Evolutionary conservation across 1,140 invertebrate genomes (phyloP).

Genomic region (Bradysia coprophila): DNA sequence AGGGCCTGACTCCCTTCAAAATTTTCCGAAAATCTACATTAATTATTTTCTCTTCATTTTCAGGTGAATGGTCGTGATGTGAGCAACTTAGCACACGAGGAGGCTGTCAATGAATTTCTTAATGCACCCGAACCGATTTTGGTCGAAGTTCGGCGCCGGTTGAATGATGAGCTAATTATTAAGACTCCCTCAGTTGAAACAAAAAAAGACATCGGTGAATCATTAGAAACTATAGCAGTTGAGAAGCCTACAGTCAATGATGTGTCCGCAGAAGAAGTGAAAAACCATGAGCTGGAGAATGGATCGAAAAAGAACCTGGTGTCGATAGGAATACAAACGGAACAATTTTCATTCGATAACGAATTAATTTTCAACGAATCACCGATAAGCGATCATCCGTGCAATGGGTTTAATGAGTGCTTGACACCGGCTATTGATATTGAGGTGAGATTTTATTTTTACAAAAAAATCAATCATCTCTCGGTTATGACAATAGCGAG

Average conservation of each 20-base stretch:
- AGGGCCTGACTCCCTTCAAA: too few species aligned
- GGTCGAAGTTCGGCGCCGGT: slow-evolving; percentile 43
- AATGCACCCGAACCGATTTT: slow-evolving; percentile 50
- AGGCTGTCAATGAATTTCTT: slow-evolving; percentile 50
- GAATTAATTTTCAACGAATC: slow-evolving; percentile 12
- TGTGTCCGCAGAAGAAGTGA: slow-evolving; percentile 5
- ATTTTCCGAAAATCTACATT: too few species aligned
- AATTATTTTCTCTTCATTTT: slow-evolving; percentile 7
- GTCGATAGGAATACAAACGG: slow-evolving; percentile 29
- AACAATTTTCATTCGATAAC: not conserved
- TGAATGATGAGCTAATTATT: slow-evolving; percentile 14
- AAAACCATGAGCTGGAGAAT: slow-evolving; percentile 1
- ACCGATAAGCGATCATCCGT: not conserved
- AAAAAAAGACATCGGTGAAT: slow-evolving; percentile 10
- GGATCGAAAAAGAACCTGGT: slow-evolving; percentile 11
- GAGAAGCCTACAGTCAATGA: slow-evolving; percentile 8
- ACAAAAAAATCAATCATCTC: too few species aligned
- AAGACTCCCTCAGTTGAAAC: slow-evolving; percentile 9
- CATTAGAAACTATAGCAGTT: slow-evolving; percentile 8
- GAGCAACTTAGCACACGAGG: slow-evolving; percentile 44
- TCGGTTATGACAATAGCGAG: too few species aligned
- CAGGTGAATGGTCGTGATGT: slow-evolving; percentile 57
- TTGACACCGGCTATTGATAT: slow-evolving; percentile 44
- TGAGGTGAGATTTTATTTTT: slow-evolving; percentile 24
- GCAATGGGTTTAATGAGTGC: slow-evolving; percentile 26